A percentile compares a stretch with the other conserved stretches of the same genome.
Evolutionary conservation across 64 coral and sea anemone genomes (phyloP).

Genomic region (Stichodactyla mertensii): DNA sequence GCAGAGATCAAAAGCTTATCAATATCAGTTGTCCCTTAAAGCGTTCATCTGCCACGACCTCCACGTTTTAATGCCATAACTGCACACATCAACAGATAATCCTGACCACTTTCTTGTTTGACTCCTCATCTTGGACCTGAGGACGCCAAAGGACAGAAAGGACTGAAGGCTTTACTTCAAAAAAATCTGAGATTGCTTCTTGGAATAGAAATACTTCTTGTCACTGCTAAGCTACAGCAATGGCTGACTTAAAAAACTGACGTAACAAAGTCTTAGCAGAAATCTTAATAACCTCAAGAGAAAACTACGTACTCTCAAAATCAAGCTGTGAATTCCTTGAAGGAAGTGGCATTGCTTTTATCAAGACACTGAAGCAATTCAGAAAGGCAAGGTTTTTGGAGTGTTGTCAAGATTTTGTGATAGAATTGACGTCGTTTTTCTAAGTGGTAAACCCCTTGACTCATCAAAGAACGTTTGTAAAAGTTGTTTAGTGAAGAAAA

Average conservation of each 20-base stretch:
- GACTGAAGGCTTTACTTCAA: not conserved
- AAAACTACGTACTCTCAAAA: not conserved
- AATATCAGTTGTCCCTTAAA: slow-evolving; percentile 27
- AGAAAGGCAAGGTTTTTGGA: not conserved
- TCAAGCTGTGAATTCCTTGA: slow-evolving; percentile 3
- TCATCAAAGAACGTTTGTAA: not conserved
- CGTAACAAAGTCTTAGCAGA: not conserved
- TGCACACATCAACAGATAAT: slow-evolving; percentile 30
- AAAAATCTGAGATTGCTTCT: not conserved
- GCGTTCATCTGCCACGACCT: slow-evolving; percentile 23
- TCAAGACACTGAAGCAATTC: not conserved
- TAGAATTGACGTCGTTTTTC: not conserved
- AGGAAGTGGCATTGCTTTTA: slow-evolving; percentile 16
- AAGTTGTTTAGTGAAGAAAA: not conserved
- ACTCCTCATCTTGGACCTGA: not conserved
- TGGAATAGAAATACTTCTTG: not conserved
- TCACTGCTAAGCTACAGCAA: not conserved
- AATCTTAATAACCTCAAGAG: not conserved
- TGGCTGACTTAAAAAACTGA: not conserved
- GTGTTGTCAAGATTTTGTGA: slow-evolving; percentile 8
- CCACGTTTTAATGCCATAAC: slow-evolving; percentile 20
- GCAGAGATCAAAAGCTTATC: slow-evolving; percentile 29
- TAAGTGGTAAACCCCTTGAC: slow-evolving; percentile 2
- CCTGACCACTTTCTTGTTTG: slow-evolving; percentile 12
- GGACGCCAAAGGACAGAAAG: slow-evolving; percentile 9